Evolutionary conservation across 2,797 vertebrate species (phyloP).

Genomic region (Vespertilio murinus): DNA sequence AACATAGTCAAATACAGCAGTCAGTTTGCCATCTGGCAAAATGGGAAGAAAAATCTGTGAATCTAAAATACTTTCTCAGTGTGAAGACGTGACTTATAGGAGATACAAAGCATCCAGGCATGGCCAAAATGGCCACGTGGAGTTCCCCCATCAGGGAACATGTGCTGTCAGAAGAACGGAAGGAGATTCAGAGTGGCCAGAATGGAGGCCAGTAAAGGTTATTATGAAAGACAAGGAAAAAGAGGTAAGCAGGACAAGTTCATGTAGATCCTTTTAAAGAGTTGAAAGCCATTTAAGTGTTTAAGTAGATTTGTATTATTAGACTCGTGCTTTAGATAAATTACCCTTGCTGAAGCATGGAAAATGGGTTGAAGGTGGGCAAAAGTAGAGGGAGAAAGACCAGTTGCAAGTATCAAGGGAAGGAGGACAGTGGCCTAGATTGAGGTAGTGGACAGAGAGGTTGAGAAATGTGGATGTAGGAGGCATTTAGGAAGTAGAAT

Average conservation of each 20-base stretch:
- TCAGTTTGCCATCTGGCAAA: background rate
- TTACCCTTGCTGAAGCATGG: background rate
- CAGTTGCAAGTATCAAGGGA: background rate
- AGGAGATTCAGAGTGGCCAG: background rate
- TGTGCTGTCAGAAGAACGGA: background rate
- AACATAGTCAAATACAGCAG: background rate
- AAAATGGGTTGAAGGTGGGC: background rate
- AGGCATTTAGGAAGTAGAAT: background rate
- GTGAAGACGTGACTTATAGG: background rate
- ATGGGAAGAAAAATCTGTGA: background rate
- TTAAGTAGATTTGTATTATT: background rate
- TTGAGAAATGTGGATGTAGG: background rate
- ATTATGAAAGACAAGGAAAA: background rate
- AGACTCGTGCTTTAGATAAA: background rate
- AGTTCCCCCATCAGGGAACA: background rate
- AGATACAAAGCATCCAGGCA: background rate
- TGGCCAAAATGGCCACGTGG: background rate
- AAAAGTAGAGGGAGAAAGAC: background rate
- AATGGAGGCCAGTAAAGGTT: background rate
- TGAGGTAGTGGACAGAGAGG: background rate
- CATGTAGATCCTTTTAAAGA: background rate
- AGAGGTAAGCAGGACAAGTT: background rate
- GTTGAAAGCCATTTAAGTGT: background rate
- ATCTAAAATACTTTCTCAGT: slow-evolving; percentile 12
- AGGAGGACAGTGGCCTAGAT: background rate